Base-by-base conservation (phyloP, 1,140 invertebrate species). In the Heliothis subflexa region DNA sequence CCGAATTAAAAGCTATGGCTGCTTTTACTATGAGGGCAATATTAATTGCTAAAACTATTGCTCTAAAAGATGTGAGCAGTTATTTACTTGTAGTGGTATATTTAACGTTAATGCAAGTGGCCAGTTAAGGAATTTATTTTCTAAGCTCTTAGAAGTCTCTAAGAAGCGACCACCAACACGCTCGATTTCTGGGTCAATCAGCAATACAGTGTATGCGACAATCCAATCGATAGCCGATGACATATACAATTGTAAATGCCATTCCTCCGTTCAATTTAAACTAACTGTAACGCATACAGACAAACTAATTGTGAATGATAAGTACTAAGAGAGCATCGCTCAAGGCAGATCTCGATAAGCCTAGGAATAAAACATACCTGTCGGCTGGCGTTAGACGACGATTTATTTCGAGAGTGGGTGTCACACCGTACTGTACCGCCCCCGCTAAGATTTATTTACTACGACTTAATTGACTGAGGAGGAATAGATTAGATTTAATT, bases 391-490 rank as follows among this genome's bases (percentile, higher is more conserved):
- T 77, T 68, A 76, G 61, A 50, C 54, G 62, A 77, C 50, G 50
- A 77, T 77, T 77, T 68, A 77, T 68, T 55, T n/a, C 33, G 0
- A 14, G 49, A 25, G 74, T 77, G 50, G 74, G 74, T 77, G 74
- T 77, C 50, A 77, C 74, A 68, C 62, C 33, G 74, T 25, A 77
- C 50, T 45, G 59, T 77, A 77, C 18, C 74, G 74, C 74, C 61
- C 40, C 18, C 62, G 25, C 28, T n/a, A 57, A 77, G 74, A 77
- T 77, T 77, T 77, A 77, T 77, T 68, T 57, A 77, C 74, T 66
- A 55, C 33, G 49, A 64, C 49, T 55, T 77, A 77, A 77, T 77
- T 77, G 62, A 68, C 61, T 54, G 10, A 76, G 47, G 33, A 28
- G 57, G 25, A 64, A 68, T 68, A 77, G 61, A 77, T 66, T 55